These are phyloP conservation scores for Gymnoscopelus braueri DNA, from an alignment of 2,797 vertebrate species.

Conservation along the genomic window DNA sequence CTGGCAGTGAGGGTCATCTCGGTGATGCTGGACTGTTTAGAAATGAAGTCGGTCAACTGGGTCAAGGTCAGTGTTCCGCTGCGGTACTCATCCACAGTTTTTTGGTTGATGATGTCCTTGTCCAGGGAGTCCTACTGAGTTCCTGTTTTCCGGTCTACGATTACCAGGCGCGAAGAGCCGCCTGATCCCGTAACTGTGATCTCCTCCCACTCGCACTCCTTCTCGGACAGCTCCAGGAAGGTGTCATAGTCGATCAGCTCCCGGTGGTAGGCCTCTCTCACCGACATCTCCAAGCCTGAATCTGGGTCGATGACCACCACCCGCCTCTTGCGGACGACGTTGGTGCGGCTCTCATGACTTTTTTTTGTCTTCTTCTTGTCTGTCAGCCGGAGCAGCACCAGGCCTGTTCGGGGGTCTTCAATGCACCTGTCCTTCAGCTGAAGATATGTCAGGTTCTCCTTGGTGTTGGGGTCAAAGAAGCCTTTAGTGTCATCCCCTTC, in stretches of 20 bases:
- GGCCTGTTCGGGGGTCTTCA: constrained; percentile 87
- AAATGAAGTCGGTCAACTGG: constrained; percentile 92
- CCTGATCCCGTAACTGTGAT: constrained; percentile 92
- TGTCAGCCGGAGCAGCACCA: constrained; percentile 89
- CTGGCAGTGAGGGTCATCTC: constrained; percentile 70
- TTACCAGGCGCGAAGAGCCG: constrained; percentile 87
- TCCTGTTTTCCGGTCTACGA: constrained; percentile 95
- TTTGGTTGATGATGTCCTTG: constrained; percentile 84
- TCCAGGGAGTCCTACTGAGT: constrained; percentile 91
- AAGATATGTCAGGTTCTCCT: constrained; percentile 97
- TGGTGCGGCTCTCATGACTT: too few species aligned
- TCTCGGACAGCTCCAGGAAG: constrained; percentile 92
- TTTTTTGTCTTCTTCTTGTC: constrained; percentile 91
- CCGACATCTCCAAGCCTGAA: too few species aligned
- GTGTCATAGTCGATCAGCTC: constrained; percentile 99
- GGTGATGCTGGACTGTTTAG: constrained; percentile 76
- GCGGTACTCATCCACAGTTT: constrained; percentile 89
- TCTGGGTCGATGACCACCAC: too few species aligned
- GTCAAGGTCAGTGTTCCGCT: constrained; percentile 88
- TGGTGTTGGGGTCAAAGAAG: too few species aligned
- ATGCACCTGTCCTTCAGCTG: constrained; percentile 94
- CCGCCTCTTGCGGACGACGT: too few species aligned
- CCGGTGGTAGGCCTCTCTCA: too few species aligned
- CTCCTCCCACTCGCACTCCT: constrained; percentile 99
- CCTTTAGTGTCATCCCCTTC: too few species aligned